These are phyloP conservation scores for Phymorhynchus buccinoides DNA, from an alignment of 1,140 invertebrate species.

Conservation along the genomic window DNA sequence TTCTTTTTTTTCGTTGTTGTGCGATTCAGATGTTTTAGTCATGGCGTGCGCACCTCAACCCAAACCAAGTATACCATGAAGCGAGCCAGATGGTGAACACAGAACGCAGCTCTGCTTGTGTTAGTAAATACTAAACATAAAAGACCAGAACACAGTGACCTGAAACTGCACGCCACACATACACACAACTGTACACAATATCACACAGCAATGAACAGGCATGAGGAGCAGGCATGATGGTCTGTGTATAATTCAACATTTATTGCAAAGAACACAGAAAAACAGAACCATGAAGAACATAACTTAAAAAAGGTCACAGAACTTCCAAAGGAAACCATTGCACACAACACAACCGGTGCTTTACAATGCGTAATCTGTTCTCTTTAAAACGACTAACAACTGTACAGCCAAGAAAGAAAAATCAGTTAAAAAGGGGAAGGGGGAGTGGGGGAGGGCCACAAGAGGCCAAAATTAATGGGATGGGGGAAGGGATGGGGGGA, in stretches of 20 bases:
- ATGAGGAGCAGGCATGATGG: slow-evolving; percentile 4
- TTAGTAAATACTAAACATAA: background rate
- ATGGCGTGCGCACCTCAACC: background rate
- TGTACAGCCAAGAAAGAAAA: too few relatives aligned
- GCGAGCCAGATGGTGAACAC: background rate
- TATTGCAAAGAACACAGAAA: slow-evolving; percentile 21
- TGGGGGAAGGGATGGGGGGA: too few relatives aligned
- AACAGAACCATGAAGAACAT: background rate
- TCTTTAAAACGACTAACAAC: background rate
- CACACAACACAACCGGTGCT: background rate
- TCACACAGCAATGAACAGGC: background rate
- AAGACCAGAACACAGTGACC: background rate
- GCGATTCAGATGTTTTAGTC: background rate
- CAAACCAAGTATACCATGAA: background rate
- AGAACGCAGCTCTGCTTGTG: background rate
- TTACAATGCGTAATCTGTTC: background rate
- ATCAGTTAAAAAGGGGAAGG: too few relatives aligned
- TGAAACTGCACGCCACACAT: background rate
- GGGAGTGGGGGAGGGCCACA: too few relatives aligned
- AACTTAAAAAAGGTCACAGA: background rate
- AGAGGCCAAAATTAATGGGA: too few relatives aligned
- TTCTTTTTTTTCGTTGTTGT: too few relatives aligned
- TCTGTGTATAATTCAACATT: background rate
- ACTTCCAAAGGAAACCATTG: background rate
- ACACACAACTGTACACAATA: background rate